phyloP scores from a whole-genome alignment of 2,113 vertebrate genomes.

The Larimichthys polyactis region DNA sequence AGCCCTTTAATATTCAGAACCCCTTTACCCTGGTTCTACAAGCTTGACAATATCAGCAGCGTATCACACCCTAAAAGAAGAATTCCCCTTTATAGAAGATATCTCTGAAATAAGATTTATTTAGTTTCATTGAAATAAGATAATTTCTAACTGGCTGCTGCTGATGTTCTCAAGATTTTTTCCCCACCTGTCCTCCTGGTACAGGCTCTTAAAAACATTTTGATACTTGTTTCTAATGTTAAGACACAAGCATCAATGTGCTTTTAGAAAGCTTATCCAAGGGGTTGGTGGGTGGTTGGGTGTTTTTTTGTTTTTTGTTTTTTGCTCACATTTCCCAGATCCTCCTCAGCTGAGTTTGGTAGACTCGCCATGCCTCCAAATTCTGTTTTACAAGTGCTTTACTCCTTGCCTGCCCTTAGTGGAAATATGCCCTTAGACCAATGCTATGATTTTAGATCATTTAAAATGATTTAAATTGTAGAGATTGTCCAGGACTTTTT shows the following conservation, averaged over 20 bases:
- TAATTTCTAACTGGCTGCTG: constrained; percentile 14
- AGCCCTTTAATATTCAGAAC: not conserved
- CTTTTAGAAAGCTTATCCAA: constrained; percentile 45
- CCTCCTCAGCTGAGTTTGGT: not conserved
- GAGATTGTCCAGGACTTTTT: not conserved
- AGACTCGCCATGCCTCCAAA: constrained; percentile 21
- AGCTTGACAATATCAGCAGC: constrained; percentile 67
- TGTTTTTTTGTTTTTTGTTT: not conserved
- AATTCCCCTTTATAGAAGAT: not conserved
- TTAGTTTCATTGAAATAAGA: not conserved
- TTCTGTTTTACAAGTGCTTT: constrained; percentile 17
- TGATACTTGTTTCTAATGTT: not conserved
- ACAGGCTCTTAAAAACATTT: constrained; percentile 43
- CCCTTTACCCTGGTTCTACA: not conserved
- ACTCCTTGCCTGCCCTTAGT: not conserved
- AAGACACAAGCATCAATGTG: constrained; percentile 12
- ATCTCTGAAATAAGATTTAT: not conserved
- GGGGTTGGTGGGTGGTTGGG: not conserved
- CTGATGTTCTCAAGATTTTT: constrained; percentile 70
- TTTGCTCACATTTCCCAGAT: constrained; percentile 23
- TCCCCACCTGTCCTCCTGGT: constrained; percentile 22
- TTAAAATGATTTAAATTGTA: not conserved
- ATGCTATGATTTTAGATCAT: not conserved
- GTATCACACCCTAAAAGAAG: not conserved
- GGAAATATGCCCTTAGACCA: constrained; percentile 38